Evolutionary conservation across 92 coral and sea anemone species (phyloP).

Genomic region (Epizoanthus stellaris): DNA sequence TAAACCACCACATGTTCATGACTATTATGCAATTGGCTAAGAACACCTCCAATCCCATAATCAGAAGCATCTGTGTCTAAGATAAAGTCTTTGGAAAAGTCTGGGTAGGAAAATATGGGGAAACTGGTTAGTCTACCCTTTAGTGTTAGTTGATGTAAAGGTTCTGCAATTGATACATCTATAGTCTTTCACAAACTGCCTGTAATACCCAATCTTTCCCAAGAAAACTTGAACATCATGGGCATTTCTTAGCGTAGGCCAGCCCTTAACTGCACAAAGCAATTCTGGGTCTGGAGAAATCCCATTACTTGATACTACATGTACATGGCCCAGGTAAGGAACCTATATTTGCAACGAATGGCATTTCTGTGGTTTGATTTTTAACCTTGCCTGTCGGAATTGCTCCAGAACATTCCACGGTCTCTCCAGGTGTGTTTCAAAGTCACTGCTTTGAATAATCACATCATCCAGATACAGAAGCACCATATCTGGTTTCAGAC

Average conservation of each 20-base stretch:
- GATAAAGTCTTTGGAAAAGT: constrained; percentile 9
- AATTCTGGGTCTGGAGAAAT: constrained; percentile 1
- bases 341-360: no score
- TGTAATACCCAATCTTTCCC: constrained; percentile 6
- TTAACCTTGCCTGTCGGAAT: no score
- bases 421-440: no score
- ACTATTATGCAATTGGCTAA: background rate
- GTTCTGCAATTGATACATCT: constrained; percentile 2
- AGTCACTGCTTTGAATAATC: no score
- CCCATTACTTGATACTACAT: background rate
- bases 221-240: background rate
- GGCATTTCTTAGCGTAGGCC: background rate
- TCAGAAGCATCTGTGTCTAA: background rate
- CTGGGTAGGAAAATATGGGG: background rate
- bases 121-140: background rate
- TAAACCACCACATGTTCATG: background rate
- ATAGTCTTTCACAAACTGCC: constrained; percentile 1
- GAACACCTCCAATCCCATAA: background rate
- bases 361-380: no score
- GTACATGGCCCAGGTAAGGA: no score
- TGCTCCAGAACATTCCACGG: no score
- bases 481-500: no score
- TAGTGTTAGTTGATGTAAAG: constrained; percentile 12
- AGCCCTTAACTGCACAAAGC: background rate
- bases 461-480: no score